Evolutionary conservation across 2,113 vertebrate genomes (phyloP).

Genomic region (Coturnix japonica): DNA sequence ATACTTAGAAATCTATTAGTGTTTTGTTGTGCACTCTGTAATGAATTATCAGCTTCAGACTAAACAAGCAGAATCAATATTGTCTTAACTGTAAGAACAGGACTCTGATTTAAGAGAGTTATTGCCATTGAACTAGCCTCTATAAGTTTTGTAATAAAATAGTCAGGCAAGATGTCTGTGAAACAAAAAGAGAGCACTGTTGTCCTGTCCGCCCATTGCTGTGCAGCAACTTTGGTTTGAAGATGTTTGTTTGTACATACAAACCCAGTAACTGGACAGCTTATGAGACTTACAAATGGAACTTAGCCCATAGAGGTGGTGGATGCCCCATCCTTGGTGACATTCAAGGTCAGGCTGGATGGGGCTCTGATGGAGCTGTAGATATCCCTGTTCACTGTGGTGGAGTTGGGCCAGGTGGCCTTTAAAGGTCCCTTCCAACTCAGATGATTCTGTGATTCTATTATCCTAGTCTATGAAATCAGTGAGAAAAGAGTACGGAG

Average conservation of each 20-base stretch:
- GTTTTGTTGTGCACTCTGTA: neutral
- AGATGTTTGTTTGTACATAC: neutral
- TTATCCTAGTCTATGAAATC: neutral
- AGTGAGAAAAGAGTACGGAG: neutral
- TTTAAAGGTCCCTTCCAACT: too few relatives aligned
- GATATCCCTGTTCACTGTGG: too few relatives aligned
- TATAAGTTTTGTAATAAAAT: neutral
- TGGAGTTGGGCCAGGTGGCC: too few relatives aligned
- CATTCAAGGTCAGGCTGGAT: too few relatives aligned
- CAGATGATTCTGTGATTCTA: too few relatives aligned
- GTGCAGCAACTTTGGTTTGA: neutral
- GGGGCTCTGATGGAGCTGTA: too few relatives aligned
- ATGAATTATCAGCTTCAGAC: conserved; percentile 2
- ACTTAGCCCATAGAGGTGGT: too few relatives aligned
- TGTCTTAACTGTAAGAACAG: neutral
- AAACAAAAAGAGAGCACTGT: neutral
- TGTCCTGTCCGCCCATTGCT: neutral
- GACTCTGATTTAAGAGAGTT: neutral
- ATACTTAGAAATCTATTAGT: neutral
- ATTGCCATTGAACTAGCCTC: neutral
- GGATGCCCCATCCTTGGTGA: too few relatives aligned
- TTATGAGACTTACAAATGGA: neutral
- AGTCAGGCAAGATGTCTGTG: neutral
- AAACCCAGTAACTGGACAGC: neutral
- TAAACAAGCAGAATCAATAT: neutral